A percentile compares a stretch with the other conserved stretches of the same genome.
Evolutionary conservation across 2,888 invertebrate species (phyloP).

Genomic region (Cynaeus angustus): DNA sequence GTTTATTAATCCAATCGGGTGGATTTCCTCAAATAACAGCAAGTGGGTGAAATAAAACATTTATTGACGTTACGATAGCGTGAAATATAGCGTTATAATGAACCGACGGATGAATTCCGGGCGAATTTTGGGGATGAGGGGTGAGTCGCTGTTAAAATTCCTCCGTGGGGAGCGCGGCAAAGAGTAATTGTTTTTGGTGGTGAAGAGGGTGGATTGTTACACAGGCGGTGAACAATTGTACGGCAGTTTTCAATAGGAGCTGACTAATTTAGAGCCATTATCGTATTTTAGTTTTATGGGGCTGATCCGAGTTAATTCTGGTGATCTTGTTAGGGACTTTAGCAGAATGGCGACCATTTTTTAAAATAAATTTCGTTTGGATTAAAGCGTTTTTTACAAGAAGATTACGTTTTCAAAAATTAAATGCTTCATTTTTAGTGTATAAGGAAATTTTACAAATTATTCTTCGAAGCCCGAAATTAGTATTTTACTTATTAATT

Average conservation of each 20-base stretch:
- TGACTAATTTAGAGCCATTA: slow-evolving; percentile 33
- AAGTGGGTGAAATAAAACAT: slow-evolving; percentile 18
- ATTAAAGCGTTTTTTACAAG: too few relatives aligned
- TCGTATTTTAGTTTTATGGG: slow-evolving; percentile 26
- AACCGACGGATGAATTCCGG: slow-evolving; percentile 30
- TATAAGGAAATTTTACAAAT: too few relatives aligned
- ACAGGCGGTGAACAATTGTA: slow-evolving; percentile 27
- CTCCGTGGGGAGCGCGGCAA: slow-evolving; percentile 37
- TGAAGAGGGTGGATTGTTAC: slow-evolving; percentile 31
- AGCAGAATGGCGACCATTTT: too few relatives aligned
- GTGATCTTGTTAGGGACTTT: background rate
- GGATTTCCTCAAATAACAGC: slow-evolving; percentile 10
- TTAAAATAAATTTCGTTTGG: too few relatives aligned
- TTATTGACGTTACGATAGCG: slow-evolving; percentile 20
- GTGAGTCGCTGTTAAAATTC: slow-evolving; percentile 37
- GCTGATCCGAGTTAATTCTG: slow-evolving; percentile 12
- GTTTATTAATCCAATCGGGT: slow-evolving; percentile 17
- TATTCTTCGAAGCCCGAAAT: too few relatives aligned
- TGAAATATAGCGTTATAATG: slow-evolving; percentile 41
- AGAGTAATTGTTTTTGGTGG: slow-evolving; percentile 43
- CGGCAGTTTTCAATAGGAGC: slow-evolving; percentile 27
- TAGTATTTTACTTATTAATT: too few relatives aligned
- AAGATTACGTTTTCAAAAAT: too few relatives aligned
- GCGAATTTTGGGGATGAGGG: slow-evolving; percentile 13
- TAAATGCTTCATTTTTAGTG: too few relatives aligned